Evolutionary conservation across 2,888 invertebrate species (phyloP).

Genomic region (Xestia rhomboidea): DNA sequence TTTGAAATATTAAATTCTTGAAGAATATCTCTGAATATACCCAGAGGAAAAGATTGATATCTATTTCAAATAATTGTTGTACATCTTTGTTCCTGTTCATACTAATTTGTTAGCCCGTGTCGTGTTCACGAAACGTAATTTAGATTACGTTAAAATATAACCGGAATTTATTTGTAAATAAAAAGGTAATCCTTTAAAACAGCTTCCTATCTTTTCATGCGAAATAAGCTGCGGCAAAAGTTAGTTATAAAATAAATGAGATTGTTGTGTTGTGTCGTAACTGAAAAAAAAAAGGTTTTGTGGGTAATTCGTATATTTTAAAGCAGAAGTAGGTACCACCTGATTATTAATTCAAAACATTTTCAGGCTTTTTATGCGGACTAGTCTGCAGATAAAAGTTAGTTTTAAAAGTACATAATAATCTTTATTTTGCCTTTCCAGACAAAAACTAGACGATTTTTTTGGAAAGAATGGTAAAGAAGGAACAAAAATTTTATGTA

Average conservation of each 20-base stretch:
- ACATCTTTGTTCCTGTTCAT: background rate
- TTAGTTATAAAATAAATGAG: conserved; percentile 43
- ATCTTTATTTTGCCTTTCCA: conserved; percentile 10
- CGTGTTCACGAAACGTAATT: conserved; percentile 17
- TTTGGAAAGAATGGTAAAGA: background rate
- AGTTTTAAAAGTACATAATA: conserved; percentile 23
- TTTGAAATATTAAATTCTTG: conserved; percentile 40
- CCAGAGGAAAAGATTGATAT: background rate
- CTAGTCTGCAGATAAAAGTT: conserved; percentile 32
- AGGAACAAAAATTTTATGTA: background rate
- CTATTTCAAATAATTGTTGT: background rate
- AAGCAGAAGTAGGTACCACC: conserved; percentile 15
- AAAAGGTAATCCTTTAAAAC: conserved; percentile 33
- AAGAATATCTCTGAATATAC: background rate
- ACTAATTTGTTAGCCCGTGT: background rate
- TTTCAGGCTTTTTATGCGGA: conserved; percentile 20
- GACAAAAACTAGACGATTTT: background rate
- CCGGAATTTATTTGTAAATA: conserved; percentile 30
- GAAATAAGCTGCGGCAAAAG: conserved; percentile 49
- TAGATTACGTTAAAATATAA: conserved; percentile 31
- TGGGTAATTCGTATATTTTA: conserved; percentile 17
- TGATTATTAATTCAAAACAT: conserved; percentile 37
- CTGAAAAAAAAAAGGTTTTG: conserved; percentile 28
- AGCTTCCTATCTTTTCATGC: conserved; percentile 20
- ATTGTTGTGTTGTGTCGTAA: conserved; percentile 21